Conservation (phyloP, 2,888 invertebrate species). For the Marronus borbonicus region DNA sequence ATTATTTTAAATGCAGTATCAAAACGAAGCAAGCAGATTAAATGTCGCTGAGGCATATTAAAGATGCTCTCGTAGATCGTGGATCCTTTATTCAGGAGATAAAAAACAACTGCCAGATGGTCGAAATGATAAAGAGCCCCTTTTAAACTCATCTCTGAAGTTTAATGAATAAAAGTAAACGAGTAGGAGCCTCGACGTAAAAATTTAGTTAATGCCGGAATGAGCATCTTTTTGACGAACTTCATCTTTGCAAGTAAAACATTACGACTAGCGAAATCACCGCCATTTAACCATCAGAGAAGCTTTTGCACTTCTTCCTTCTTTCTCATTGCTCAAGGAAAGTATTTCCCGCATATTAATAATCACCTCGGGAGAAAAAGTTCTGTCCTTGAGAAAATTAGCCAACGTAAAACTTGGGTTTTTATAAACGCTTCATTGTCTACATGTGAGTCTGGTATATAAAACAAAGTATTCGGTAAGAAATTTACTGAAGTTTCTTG, state of each 20-base stretch:
- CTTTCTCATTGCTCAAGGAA: background rate
- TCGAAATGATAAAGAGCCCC: conserved; percentile 8
- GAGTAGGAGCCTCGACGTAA: background rate
- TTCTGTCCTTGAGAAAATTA: too few species aligned
- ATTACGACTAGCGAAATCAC: too few species aligned
- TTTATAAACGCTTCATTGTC: too few species aligned
- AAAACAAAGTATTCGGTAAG: too few species aligned
- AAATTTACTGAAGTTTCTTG: too few species aligned
- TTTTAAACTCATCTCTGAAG: conserved; percentile 24
- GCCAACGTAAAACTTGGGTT: too few species aligned
- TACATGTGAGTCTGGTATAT: too few species aligned
- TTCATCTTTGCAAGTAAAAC: too few species aligned
- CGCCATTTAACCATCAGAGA: too few species aligned
- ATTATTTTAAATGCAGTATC: background rate
- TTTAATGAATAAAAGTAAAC: conserved; percentile 37
- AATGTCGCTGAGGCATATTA: background rate
- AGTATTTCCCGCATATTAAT: too few species aligned
- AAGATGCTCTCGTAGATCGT: background rate
- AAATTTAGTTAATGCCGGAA: conserved; percentile 29
- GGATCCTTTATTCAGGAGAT: conserved; percentile 5
- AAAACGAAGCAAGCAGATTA: background rate
- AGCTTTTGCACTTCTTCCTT: conserved; percentile 1
- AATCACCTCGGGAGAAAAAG: too few species aligned
- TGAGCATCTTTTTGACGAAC: conserved; percentile 27
- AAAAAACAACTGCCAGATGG: conserved; percentile 16